Conservation (phyloP, 2,888 invertebrate species). For the Meliscaeva auricollis region DNA sequence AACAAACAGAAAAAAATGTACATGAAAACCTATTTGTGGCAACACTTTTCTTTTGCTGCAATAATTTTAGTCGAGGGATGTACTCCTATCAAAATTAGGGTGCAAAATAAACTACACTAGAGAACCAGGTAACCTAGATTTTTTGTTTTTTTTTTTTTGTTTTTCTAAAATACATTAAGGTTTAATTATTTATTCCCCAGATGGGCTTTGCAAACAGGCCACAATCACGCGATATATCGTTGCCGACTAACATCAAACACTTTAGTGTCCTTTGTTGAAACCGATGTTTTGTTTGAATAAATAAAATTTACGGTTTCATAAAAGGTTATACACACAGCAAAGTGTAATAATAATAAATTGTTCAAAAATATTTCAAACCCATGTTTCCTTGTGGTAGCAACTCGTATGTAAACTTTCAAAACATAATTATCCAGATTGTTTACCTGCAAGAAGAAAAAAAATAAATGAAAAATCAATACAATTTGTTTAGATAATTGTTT, state of each 20-base stretch:
- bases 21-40: conserved; percentile 4
- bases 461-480: conserved; percentile 2
- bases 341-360: not conserved
- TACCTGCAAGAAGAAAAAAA: conserved; percentile 59
- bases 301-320: conserved; percentile 36
- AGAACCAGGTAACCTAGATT: conserved; percentile 66
- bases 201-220: conserved; percentile 49
- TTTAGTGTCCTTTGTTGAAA: conserved; percentile 49
- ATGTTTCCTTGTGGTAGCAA: not conserved
- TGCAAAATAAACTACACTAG: not conserved
- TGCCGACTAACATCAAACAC: conserved; percentile 61
- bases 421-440: not conserved
- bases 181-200: conserved; percentile 68
- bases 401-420: not conserved
- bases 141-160: conserved; percentile 48
- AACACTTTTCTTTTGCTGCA: not conserved
- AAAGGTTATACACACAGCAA: not conserved
- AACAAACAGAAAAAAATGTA: conserved; percentile 1
- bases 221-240: conserved; percentile 68
- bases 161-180: conserved; percentile 50
- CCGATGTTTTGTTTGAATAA: conserved; percentile 52
- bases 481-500: not conserved
- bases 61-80: not conserved
- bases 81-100: not conserved
- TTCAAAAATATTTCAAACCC: conserved; percentile 14